Evolutionary conservation across 2,797 vertebrate species (phyloP).

Genomic region (Eurystomus glaucurus): DNA sequence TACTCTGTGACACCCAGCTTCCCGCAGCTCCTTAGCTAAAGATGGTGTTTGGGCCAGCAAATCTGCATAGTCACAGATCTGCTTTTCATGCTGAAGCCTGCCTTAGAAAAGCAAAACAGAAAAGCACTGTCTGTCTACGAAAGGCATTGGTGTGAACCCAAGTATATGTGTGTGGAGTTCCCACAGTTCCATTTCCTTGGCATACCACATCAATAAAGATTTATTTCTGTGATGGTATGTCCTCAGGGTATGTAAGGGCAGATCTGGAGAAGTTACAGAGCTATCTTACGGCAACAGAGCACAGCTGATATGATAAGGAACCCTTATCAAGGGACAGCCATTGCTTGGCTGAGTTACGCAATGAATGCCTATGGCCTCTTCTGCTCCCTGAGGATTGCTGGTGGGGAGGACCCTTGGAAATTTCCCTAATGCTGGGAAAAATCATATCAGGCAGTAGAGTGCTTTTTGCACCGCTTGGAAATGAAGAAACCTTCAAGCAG

Average conservation of each 20-base stretch:
- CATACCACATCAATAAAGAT: not conserved
- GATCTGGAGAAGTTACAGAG: conserved; percentile 32
- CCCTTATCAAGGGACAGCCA: not conserved
- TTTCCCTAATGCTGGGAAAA: not conserved
- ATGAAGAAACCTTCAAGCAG: not conserved
- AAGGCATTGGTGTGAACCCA: conserved; percentile 27
- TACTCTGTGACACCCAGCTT: conserved; percentile 34
- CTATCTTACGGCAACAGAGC: conserved; percentile 8
- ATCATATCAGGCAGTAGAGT: not conserved
- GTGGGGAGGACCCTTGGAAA: not conserved
- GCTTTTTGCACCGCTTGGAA: not conserved
- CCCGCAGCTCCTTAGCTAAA: conserved; percentile 38
- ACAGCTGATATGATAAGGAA: conserved; percentile 1
- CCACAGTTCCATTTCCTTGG: conserved; percentile 34
- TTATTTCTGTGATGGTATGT: conserved; percentile 9
- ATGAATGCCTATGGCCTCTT: not conserved
- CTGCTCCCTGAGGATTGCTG: not conserved
- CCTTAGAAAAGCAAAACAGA: conserved; percentile 46
- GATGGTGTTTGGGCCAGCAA: conserved; percentile 22
- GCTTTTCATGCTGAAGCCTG: conserved; percentile 41
- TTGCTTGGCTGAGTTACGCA: not conserved
- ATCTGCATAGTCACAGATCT: conserved; percentile 65
- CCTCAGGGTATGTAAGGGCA: not conserved
- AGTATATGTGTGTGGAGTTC: not conserved
- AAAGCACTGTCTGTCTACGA: conserved; percentile 3